A percentile compares a stretch with the other conserved stretches of the same genome.
These are phyloP conservation scores for Falco punctatus DNA, from an alignment of 2,113 vertebrate species.

Conservation along the genomic window DNA sequence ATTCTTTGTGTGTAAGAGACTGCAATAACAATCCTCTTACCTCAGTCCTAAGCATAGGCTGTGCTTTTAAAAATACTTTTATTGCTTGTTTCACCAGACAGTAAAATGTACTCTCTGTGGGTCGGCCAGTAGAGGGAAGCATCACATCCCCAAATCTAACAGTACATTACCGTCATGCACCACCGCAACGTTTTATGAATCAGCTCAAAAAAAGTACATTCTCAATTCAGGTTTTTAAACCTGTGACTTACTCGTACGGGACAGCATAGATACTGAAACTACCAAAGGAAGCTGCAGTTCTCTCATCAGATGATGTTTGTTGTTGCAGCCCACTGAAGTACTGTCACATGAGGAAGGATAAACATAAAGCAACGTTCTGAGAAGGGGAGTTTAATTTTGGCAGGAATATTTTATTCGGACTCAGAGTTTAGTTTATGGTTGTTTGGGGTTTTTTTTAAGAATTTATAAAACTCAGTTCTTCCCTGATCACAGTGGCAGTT, in stretches of 20 bases:
- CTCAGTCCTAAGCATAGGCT: background rate
- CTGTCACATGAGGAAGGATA: background rate
- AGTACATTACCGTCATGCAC: accelerated
- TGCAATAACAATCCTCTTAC: background rate
- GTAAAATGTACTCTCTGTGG: background rate
- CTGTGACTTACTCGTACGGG: background rate
- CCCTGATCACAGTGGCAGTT: background rate
- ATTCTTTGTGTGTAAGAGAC: background rate
- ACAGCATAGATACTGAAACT: background rate
- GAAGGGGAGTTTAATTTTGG: too few relatives aligned
- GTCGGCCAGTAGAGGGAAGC: constrained; percentile 44
- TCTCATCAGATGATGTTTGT: background rate
- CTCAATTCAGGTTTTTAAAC: background rate
- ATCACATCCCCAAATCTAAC: background rate
- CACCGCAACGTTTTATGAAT: accelerated
- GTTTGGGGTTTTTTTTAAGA: accelerated
- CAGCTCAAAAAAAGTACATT: accelerated
- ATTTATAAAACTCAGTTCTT: background rate
- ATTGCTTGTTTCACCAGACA: background rate
- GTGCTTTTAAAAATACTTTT: background rate
- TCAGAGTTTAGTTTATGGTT: background rate
- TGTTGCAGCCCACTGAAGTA: background rate
- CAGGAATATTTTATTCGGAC: accelerated
- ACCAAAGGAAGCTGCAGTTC: background rate
- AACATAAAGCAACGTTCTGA: background rate